These are phyloP conservation scores for Spatulosminthurus flaviceps DNA, from an alignment of 2,888 invertebrate genomes.

Conservation along the genomic window DNA sequence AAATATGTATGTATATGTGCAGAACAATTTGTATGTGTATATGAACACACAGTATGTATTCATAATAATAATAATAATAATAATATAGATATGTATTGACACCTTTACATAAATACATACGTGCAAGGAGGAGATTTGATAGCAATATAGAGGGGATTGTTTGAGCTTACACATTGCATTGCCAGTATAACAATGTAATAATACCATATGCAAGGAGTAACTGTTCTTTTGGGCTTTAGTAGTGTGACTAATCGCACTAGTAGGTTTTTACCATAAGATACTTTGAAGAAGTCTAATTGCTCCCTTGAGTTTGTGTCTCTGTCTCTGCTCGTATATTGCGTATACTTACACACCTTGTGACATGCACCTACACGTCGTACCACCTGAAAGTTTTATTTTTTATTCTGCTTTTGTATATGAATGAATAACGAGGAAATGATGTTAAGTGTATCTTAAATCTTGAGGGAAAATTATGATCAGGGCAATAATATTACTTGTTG, in stretches of 20 bases:
- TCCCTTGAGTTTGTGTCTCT: not conserved
- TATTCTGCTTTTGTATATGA: not conserved
- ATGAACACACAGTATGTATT: too few species aligned
- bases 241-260: slow-evolving; percentile 29
- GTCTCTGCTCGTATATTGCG: not conserved
- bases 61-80: too few species aligned
- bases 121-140: too few species aligned
- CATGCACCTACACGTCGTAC: too few species aligned
- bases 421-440: slow-evolving; percentile 30
- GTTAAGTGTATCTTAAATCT: slow-evolving; percentile 6
- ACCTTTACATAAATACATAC: not conserved
- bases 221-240: slow-evolving; percentile 27
- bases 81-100: too few species aligned
- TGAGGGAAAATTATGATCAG: not conserved
- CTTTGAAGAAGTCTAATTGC: slow-evolving; percentile 22
- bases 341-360: not conserved
- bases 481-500: not conserved
- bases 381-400: too few species aligned
- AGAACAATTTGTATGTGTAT: too few species aligned
- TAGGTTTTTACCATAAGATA: slow-evolving; percentile 7
- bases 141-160: not conserved
- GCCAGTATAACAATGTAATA: slow-evolving; percentile 23
- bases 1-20: not conserved
- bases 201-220: slow-evolving; percentile 15
- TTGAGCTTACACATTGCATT: slow-evolving; percentile 12